Evolutionary conservation across 2,797 vertebrate species (phyloP).

Genomic region (Diplodus puntazzo): DNA sequence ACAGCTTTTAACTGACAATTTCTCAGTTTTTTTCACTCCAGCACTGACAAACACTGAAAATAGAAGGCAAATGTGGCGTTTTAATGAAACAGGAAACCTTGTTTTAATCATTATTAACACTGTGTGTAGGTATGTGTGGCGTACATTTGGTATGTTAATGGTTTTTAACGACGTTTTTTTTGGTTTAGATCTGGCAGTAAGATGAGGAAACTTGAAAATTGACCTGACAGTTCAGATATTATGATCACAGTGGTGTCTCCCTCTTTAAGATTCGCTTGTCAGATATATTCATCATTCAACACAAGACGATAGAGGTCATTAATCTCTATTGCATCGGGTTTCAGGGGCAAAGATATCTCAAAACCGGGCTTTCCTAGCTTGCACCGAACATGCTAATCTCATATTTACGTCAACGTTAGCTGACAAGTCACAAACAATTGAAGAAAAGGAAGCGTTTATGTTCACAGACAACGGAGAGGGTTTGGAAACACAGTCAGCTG

Average conservation of each 20-base stretch:
- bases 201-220: not conserved
- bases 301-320: not conserved
- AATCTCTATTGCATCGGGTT: not conserved
- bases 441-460: constrained; percentile 3
- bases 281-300: not conserved
- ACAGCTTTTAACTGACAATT: not conserved
- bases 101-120: constrained; percentile 15
- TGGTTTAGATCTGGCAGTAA: constrained; percentile 7
- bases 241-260: constrained; percentile 11
- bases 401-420: constrained; percentile 1
- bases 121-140: constrained; percentile 3
- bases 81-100: not conserved
- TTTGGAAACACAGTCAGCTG: constrained; percentile 8
- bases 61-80: constrained; percentile 11
- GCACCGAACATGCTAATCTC: not conserved
- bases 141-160: not conserved
- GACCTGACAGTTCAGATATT: not conserved
- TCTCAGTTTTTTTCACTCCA: not conserved
- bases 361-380: not conserved
- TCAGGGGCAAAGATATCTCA: not conserved
- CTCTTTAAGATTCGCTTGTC: not conserved
- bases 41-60: constrained; percentile 11
- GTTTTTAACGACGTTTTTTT: constrained; percentile 7
- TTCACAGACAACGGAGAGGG: constrained; percentile 9
- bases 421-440: constrained; percentile 10